A percentile compares a stretch with the other conserved stretches of the same genome.
Conservation (phyloP, 2,797 vertebrate species). For the Pagetopsis macropterus region DNA sequence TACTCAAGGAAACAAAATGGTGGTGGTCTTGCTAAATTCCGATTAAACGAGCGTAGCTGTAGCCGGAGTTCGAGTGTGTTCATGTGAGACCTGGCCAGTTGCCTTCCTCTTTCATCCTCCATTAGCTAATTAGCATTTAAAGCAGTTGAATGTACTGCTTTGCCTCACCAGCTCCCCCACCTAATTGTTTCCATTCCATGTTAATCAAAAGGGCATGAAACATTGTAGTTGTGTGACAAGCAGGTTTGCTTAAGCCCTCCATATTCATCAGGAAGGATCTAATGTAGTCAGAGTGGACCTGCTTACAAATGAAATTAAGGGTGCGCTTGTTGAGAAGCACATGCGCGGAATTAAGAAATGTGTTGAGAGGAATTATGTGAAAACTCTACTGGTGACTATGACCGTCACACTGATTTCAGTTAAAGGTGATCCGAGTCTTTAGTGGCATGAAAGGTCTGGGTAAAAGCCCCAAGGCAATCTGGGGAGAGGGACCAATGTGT, state of each 20-base stretch:
- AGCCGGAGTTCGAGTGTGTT: slow-evolving; percentile 61
- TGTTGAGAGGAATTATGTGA: slow-evolving; percentile 37
- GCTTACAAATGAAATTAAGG: slow-evolving; percentile 61
- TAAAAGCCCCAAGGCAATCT: slow-evolving; percentile 54
- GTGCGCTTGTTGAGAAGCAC: slow-evolving; percentile 38
- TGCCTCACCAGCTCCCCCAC: slow-evolving; percentile 64
- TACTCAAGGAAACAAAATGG: slow-evolving; percentile 72
- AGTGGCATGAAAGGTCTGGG: slow-evolving; percentile 29
- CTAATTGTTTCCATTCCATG: slow-evolving; percentile 80
- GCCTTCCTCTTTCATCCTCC: slow-evolving; percentile 78
- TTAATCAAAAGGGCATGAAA: slow-evolving; percentile 82
- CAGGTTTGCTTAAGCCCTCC: slow-evolving; percentile 61
- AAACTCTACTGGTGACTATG: slow-evolving; percentile 36
- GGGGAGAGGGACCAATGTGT: slow-evolving; percentile 40
- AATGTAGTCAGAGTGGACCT: slow-evolving; percentile 51
- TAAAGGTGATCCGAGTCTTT: slow-evolving; percentile 6
- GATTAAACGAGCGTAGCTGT: slow-evolving; percentile 53
- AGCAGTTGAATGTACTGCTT: slow-evolving; percentile 77
- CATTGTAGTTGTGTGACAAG: slow-evolving; percentile 67
- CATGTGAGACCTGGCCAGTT: slow-evolving; percentile 69
- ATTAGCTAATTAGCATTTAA: slow-evolving; percentile 84
- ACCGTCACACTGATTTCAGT: slow-evolving; percentile 23
- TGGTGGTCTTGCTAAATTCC: slow-evolving; percentile 62
- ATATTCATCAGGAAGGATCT: slow-evolving; percentile 70
- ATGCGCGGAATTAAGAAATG: slow-evolving; percentile 38